Evolutionary conservation across 2,888 invertebrate genomes (phyloP).

Genomic region (Metacarcinus magister): DNA sequence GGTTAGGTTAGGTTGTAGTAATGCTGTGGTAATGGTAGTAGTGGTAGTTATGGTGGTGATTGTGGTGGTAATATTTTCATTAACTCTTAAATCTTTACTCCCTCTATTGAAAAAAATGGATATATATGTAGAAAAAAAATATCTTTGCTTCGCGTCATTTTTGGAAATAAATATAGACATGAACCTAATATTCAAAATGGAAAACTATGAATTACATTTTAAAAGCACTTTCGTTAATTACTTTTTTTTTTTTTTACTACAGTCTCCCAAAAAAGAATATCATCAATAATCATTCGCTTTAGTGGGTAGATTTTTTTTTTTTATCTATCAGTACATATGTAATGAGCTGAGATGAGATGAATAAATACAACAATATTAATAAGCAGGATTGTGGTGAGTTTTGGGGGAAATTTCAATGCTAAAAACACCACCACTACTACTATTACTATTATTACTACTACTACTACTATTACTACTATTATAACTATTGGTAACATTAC

Average conservation of each 20-base stretch:
- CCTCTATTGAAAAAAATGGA: not conserved
- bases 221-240: constrained; percentile 44
- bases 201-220: constrained; percentile 30
- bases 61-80: not conserved
- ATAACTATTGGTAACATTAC: too few relatives aligned
- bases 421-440: too few relatives aligned
- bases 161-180: constrained; percentile 16
- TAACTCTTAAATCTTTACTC: not conserved
- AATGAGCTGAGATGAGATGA: not conserved
- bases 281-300: constrained; percentile 30
- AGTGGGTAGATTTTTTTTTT: not conserved
- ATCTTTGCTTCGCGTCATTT: not conserved
- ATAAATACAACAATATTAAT: not conserved
- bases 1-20: too few relatives aligned
- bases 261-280: not conserved
- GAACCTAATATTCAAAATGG: not conserved
- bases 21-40: not conserved
- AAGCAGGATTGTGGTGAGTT: too few relatives aligned
- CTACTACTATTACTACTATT: too few relatives aligned
- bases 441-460: too few relatives aligned
- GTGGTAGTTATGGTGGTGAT: not conserved
- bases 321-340: not conserved
- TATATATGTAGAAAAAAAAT: not conserved
- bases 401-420: too few relatives aligned
- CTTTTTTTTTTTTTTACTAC: not conserved